These are phyloP conservation scores for Eufriesea mexicana DNA, from an alignment of 1,140 invertebrate genomes.

Conservation along the genomic window DNA sequence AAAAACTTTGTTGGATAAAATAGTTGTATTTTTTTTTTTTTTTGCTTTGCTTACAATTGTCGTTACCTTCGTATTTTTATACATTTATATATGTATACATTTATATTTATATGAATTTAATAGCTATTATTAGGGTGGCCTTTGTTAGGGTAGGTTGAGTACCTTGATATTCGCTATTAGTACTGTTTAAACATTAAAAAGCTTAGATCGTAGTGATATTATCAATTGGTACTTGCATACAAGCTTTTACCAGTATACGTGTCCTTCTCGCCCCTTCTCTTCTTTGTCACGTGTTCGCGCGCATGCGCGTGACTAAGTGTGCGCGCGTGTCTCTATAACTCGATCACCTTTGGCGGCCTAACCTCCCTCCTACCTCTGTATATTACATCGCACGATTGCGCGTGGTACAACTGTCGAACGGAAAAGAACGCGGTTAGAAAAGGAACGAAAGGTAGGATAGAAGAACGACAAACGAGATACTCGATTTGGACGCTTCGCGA, in stretches of 20 bases:
- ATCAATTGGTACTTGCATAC: conserved; percentile 77
- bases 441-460: no score
- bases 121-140: conserved; percentile 56
- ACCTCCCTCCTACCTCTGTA: not conserved
- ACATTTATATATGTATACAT: conserved; percentile 66
- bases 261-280: conserved; percentile 30
- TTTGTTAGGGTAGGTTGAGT: conserved; percentile 59
- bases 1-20: conserved; percentile 81
- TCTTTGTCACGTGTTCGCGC: conserved; percentile 9
- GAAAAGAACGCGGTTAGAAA: no score
- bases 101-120: conserved; percentile 60
- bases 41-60: conserved; percentile 71
- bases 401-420: not conserved
- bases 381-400: not conserved
- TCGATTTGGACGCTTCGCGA: not conserved
- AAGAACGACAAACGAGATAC: not conserved
- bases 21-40: conserved; percentile 76
- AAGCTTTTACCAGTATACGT: conserved; percentile 70
- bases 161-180: conserved; percentile 68
- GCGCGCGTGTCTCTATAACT: conserved; percentile 30
- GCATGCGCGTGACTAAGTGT: conserved; percentile 49
- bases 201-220: conserved; percentile 81
- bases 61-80: conserved; percentile 72
- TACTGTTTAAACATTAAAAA: conserved; percentile 77
- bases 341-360: conserved; percentile 40